phyloP scores from a whole-genome alignment of 1,140 invertebrate species.

The Ooceraea biroi region DNA sequence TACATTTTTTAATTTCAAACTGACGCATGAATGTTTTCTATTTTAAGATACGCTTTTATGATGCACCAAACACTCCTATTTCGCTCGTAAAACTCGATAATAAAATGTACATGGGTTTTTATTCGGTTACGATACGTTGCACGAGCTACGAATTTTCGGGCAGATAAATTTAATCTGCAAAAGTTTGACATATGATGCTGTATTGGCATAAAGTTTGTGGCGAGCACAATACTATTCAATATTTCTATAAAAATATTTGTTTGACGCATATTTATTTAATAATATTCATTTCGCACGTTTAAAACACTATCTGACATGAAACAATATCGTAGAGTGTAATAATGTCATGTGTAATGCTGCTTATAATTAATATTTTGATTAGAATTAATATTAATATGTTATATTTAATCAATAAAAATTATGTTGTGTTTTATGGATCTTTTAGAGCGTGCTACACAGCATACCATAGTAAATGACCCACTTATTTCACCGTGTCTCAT shows the following conservation, averaged over 20 bases:
- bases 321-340: too few species aligned
- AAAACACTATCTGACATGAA: neutral
- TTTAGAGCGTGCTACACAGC: neutral
- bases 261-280: neutral
- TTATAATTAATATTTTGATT: neutral
- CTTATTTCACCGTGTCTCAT: constrained; percentile 47
- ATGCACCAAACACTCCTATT: neutral
- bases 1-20: too few species aligned
- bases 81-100: constrained; percentile 3
- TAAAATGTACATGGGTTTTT: neutral
- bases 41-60: too few species aligned
- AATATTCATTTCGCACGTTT: neutral
- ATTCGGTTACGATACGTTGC: constrained; percentile 1
- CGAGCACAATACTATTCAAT: neutral
- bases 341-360: too few species aligned
- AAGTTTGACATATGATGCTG: constrained; percentile 25
- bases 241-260: constrained; percentile 15
- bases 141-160: neutral
- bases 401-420: constrained; percentile 32
- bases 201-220: neutral
- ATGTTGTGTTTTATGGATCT: constrained; percentile 33
- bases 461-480: constrained; percentile 11
- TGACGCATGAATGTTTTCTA: too few species aligned
- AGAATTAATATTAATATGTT: constrained; percentile 21
- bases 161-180: constrained; percentile 31